Evolutionary conservation across 2,797 vertebrate species (phyloP).

Genomic region (Antennarius maculatus): DNA sequence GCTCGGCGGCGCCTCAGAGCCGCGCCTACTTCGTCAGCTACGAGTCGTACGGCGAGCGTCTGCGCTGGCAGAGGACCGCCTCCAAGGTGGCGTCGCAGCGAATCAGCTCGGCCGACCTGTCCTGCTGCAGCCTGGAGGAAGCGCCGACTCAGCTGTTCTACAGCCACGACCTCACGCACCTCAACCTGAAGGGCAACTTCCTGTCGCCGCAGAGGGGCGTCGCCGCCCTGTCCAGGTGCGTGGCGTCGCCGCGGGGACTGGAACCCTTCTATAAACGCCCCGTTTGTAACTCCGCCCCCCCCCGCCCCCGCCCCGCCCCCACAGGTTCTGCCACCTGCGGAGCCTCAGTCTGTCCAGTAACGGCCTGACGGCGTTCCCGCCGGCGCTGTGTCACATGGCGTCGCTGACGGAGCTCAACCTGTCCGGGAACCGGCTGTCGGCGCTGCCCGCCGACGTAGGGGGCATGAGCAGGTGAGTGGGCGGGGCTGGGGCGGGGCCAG

Average conservation of each 20-base stretch:
- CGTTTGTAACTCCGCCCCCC: not conserved
- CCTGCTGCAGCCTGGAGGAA: slow-evolving; percentile 95
- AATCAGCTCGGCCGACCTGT: slow-evolving; percentile 96
- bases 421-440: slow-evolving; percentile 89
- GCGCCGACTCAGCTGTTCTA: slow-evolving; percentile 94
- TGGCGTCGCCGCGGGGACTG: too few relatives aligned
- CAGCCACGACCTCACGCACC: slow-evolving; percentile 98
- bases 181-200: slow-evolving; percentile 96
- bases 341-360: slow-evolving; percentile 98
- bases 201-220: slow-evolving; percentile 71
- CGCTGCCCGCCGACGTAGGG: slow-evolving; percentile 84
- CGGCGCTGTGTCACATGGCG: slow-evolving; percentile 89
- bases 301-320: slow-evolving; percentile 12
- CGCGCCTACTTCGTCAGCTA: slow-evolving; percentile 98
- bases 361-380: slow-evolving; percentile 89
- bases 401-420: slow-evolving; percentile 92
- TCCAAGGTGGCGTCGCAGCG: slow-evolving; percentile 97
- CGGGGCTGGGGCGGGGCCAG: not conserved
- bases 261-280: too few relatives aligned
- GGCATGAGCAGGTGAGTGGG: slow-evolving; percentile 89
- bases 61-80: slow-evolving; percentile 93
- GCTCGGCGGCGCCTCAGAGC: slow-evolving; percentile 93
- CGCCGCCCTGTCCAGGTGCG: slow-evolving; percentile 74
- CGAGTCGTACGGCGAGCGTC: slow-evolving; percentile 93
- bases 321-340: slow-evolving; percentile 93